Evolutionary conservation across 2,113 vertebrate genomes (phyloP).

Genomic region (Ptilonorhynchus violaceus): DNA sequence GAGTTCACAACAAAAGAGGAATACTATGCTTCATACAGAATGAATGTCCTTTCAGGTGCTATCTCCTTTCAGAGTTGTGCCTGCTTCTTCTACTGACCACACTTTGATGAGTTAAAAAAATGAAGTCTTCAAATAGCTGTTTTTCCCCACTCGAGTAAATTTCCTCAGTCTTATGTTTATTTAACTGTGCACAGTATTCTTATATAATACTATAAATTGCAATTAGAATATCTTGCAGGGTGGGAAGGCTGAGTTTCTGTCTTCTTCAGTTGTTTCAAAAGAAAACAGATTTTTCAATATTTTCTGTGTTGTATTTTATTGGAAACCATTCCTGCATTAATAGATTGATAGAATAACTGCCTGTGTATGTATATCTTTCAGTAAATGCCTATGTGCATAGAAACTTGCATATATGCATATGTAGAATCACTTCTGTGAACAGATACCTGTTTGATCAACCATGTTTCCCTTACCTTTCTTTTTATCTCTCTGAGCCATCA

Average conservation of each 20-base stretch:
- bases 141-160: neutral
- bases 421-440: neutral
- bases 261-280: conserved; percentile 17
- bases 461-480: neutral
- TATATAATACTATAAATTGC: neutral
- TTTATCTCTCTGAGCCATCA: conserved; percentile 1
- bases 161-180: neutral
- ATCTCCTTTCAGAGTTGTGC: neutral
- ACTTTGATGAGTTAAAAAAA: neutral
- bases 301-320: neutral
- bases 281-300: conserved; percentile 9
- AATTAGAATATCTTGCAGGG: neutral
- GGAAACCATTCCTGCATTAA: neutral
- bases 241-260: neutral
- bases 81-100: neutral
- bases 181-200: neutral
- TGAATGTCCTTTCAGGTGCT: neutral
- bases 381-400: neutral
- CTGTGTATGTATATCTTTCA: neutral
- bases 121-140: neutral
- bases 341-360: neutral
- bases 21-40: neutral
- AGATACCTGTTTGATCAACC: conserved; percentile 8
- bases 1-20: neutral
- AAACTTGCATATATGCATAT: neutral